Evolutionary conservation across 1,140 invertebrate genomes (phyloP).

Genomic region (Mylabris phalerata): DNA sequence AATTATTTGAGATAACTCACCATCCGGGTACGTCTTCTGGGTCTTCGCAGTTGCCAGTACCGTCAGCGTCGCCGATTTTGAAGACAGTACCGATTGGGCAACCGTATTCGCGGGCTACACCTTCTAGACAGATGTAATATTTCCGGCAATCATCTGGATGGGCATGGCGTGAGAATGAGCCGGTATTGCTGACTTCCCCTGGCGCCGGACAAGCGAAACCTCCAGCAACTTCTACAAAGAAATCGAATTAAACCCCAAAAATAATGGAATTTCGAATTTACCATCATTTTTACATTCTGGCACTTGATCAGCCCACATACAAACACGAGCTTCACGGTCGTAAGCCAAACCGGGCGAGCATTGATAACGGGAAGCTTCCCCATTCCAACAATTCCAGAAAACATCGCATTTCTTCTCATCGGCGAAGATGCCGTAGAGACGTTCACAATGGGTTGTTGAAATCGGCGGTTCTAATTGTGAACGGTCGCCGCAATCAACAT

Average conservation of each 20-base stretch:
- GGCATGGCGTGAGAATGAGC: conserved; percentile 88
- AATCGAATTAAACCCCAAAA: neutral
- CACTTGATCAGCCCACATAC: conserved; percentile 92
- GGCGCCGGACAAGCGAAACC: conserved; percentile 82
- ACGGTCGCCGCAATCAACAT: conserved; percentile 89
- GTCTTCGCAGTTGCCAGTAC: conserved; percentile 86
- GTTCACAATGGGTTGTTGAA: conserved; percentile 73
- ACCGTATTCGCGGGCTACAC: conserved; percentile 84
- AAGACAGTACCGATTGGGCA: conserved; percentile 93
- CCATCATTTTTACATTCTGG: conserved; percentile 84
- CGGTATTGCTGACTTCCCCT: conserved; percentile 70
- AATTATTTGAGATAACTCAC: conserved; percentile 52
- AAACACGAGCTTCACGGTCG: conserved; percentile 84
- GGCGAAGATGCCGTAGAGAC: conserved; percentile 88
- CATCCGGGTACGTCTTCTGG: conserved; percentile 91
- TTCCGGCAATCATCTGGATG: conserved; percentile 93
- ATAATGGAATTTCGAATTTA: conserved; percentile 37
- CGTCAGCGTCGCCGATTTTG: conserved; percentile 85
- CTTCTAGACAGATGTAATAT: conserved; percentile 90
- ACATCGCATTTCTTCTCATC: conserved; percentile 84
- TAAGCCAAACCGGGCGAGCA: conserved; percentile 91
- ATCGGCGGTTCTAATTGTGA: conserved; percentile 80
- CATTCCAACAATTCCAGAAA: conserved; percentile 96
- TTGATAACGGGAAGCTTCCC: conserved; percentile 85
- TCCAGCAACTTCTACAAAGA: conserved; percentile 71